These are phyloP conservation scores for Lateolabrax maculatus DNA, from an alignment of 2,797 vertebrate species.

Conservation along the genomic window DNA sequence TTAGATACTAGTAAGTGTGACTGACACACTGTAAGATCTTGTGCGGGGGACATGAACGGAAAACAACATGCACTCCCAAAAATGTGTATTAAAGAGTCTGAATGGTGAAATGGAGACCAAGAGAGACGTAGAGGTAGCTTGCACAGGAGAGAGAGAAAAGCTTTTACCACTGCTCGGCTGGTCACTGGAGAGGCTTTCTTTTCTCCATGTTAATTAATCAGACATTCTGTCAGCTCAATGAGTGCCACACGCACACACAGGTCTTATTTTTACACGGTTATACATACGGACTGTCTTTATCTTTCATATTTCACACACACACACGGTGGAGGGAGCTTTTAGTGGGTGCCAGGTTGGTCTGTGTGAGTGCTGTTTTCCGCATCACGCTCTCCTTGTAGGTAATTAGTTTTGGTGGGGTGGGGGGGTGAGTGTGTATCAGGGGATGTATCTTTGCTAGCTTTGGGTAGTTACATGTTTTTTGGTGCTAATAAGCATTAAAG, in stretches of 20 bases:
- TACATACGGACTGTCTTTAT: constrained; percentile 23
- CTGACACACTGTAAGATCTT: neutral
- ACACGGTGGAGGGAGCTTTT: constrained; percentile 43
- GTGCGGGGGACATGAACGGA: neutral
- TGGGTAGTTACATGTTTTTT: neutral
- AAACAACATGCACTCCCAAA: neutral
- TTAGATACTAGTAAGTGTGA: neutral
- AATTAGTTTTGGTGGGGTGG: constrained; percentile 41
- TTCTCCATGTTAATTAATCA: constrained; percentile 81
- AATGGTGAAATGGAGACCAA: constrained; percentile 21
- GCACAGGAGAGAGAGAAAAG: constrained; percentile 70
- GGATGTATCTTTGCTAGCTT: neutral
- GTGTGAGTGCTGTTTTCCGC: constrained; percentile 60
- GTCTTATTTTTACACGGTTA: constrained; percentile 15
- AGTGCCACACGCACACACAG: constrained; percentile 47
- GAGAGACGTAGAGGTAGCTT: constrained; percentile 51
- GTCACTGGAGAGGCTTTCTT: constrained; percentile 76
- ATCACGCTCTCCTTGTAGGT: constrained; percentile 49
- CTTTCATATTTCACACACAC: constrained; percentile 13
- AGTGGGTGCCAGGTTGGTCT: constrained; percentile 64
- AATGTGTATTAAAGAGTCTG: constrained; percentile 10
- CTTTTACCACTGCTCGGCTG: constrained; percentile 80
- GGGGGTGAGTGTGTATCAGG: neutral
- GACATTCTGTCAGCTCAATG: constrained; percentile 73
- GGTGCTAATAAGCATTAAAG: neutral